A percentile compares a stretch with the other conserved stretches of the same genome.
phyloP scores from a whole-genome alignment of 2,888 invertebrate genomes.

The Cyclophora punctaria region DNA sequence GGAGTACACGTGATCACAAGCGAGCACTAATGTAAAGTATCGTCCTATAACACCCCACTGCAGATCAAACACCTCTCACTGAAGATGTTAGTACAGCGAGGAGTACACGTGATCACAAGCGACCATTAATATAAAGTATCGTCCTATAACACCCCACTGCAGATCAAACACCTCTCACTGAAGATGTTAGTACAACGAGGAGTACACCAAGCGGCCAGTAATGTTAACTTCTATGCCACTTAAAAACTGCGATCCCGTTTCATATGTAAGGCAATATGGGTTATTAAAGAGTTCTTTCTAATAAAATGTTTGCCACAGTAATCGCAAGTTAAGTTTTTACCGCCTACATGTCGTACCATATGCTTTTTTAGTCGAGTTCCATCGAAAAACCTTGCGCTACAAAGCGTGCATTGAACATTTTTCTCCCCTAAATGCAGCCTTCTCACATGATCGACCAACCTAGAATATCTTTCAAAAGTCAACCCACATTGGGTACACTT shows the following conservation, averaged over 20 bases:
- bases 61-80: no score
- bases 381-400: conserved; percentile 49
- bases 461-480: conserved; percentile 46
- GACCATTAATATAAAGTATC: no score
- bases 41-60: no score
- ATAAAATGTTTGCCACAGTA: conserved; percentile 73
- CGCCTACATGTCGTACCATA: conserved; percentile 65
- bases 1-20: no score
- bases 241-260: conserved; percentile 9
- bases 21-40: no score
- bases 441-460: conserved; percentile 47
- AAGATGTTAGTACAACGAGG: no score
- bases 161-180: no score
- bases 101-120: no score
- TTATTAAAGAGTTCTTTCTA: conserved; percentile 73
- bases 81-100: no score
- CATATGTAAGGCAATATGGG: conserved; percentile 60
- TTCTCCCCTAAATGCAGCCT: conserved; percentile 54
- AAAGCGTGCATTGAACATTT: conserved; percentile 47
- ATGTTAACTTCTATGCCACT: no score
- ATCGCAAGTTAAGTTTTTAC: conserved; percentile 71
- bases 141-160: no score
- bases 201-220: no score
- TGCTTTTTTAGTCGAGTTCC: conserved; percentile 49
- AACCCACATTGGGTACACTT: conserved; percentile 47